Percentiles rank a stretch among this genome's conserved stretches.
phyloP scores from a whole-genome alignment of 2,888 invertebrate species.

The Xestia sexstrigata region DNA sequence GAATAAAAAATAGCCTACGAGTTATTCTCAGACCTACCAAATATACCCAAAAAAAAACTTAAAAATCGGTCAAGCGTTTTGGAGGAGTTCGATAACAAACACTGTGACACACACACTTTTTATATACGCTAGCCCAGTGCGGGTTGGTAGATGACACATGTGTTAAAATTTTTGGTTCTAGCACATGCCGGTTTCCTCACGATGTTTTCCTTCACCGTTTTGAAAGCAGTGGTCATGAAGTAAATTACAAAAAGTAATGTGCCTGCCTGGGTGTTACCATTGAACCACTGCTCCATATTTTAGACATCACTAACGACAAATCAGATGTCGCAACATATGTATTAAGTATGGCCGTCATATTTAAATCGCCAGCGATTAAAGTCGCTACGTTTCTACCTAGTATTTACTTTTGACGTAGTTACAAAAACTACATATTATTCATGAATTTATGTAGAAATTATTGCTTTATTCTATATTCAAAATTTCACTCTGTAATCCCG shows the following conservation, averaged over 20 bases:
- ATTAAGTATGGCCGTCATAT: background rate
- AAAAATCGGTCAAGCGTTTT: too few species aligned
- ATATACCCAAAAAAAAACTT: too few species aligned
- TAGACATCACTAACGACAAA: background rate
- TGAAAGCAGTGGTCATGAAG: background rate
- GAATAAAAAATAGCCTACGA: too few species aligned
- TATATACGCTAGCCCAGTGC: background rate
- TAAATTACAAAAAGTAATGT: background rate
- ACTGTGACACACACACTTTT: too few species aligned
- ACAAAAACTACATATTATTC: background rate
- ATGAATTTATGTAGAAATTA: background rate
- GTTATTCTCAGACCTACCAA: too few species aligned
- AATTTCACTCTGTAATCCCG: too few species aligned
- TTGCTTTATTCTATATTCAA: too few species aligned
- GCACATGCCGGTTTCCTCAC: background rate
- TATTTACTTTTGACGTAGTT: background rate
- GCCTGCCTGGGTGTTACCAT: background rate
- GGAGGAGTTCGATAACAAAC: too few species aligned
- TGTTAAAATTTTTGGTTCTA: background rate
- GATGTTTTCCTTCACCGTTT: background rate
- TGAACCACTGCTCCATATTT: background rate
- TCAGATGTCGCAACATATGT: background rate
- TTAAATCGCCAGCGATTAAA: background rate
- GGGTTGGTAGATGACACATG: background rate
- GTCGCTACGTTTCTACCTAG: background rate